Base-by-base conservation (phyloP, 2,797 vertebrate species). In the Acanthurus leucopareius region DNA sequence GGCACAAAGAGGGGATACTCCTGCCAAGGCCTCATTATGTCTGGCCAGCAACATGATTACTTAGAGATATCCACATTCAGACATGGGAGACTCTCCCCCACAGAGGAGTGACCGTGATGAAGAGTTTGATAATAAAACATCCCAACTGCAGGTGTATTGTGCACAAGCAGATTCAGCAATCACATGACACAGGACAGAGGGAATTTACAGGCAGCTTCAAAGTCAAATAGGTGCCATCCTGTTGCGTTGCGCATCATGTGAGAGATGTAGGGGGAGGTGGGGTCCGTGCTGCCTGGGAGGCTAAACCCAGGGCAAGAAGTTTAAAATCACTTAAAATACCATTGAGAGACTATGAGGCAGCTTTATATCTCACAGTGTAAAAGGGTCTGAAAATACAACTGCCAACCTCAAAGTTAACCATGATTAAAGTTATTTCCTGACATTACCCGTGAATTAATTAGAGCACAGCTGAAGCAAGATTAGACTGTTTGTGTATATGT, bases 341-440 rank as follows among this genome's bases (percentile, higher is more conserved):
- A 57, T 9, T 8, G 15, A 17, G 60, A 44, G 51, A 17, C 15
- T 44, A n/a, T 9, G 54, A 69, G 64, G 25, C 57, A 38, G 48
- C 35, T 78, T 67, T 73, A 40, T 47, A 64, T 60, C 53, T 75
- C 56, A 44, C n/a, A 20, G 51, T 58, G 9, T 22, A 52, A 75
- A 49, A 73, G 57, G 10, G 64, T 67, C 64, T 82, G 28, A 75
- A 83, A 77, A 72, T 63, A 40, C 54, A 58, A 59, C 51, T 73
- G 71, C 53, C 74, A 83, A 20, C 72, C 70, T 76, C 74, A 44
- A 40, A 77, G 76, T 81, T 84, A 63, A 59, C 69, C 61, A 35
- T 48, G 64, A 86, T 84, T 80, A 82, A 22, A 73, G 52, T 15
- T 69, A 77, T 71, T 79, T 84, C 76, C 83, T 85, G 83, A 87